Conservation (phyloP, 2,888 invertebrate species). For the Chrysolina haemoptera region DNA sequence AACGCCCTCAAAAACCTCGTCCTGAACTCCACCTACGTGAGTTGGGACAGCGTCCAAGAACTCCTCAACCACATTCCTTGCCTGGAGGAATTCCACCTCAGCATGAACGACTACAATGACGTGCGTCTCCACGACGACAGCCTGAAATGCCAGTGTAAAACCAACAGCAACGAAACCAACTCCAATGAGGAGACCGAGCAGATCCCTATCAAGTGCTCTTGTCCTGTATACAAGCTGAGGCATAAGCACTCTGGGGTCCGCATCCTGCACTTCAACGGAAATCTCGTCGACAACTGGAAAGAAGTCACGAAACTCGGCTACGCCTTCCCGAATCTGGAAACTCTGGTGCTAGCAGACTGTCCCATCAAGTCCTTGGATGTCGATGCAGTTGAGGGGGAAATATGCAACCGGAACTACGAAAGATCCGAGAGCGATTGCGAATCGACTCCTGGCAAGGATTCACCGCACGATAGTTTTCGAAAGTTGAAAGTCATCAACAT, state of each 20-base stretch:
- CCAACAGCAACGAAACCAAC: conserved; percentile 49
- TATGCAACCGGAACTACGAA: conserved; percentile 60
- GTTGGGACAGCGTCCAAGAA: conserved; percentile 87
- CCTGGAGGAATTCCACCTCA: conserved; percentile 92
- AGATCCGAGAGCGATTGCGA: conserved; percentile 75
- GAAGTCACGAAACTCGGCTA: conserved; percentile 88
- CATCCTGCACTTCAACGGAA: conserved; percentile 90
- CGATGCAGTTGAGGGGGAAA: conserved; percentile 48
- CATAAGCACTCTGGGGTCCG: conserved; percentile 78
- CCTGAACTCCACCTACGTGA: conserved; percentile 88
- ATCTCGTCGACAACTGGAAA: conserved; percentile 87
- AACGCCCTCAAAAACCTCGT: conserved; percentile 83
- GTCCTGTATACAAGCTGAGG: conserved; percentile 46
- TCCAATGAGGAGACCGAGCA: conserved; percentile 35
- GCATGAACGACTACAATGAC: conserved; percentile 88
- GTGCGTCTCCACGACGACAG: conserved; percentile 77
- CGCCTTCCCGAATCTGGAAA: conserved; percentile 89
- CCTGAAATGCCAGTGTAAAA: conserved; percentile 54
- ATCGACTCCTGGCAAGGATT: conserved; percentile 69
- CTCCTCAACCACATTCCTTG: conserved; percentile 83
- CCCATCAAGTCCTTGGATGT: conserved; percentile 76
- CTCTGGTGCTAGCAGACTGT: conserved; percentile 89
- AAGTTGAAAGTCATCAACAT: conserved; percentile 86
- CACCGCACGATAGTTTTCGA: conserved; percentile 77
- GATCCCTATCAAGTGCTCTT: conserved; percentile 11